A percentile compares a stretch with the other conserved stretches of the same genome.
Evolutionary conservation across 1,140 invertebrate species (phyloP).

Genomic region (Heliconius eleuchia): DNA sequence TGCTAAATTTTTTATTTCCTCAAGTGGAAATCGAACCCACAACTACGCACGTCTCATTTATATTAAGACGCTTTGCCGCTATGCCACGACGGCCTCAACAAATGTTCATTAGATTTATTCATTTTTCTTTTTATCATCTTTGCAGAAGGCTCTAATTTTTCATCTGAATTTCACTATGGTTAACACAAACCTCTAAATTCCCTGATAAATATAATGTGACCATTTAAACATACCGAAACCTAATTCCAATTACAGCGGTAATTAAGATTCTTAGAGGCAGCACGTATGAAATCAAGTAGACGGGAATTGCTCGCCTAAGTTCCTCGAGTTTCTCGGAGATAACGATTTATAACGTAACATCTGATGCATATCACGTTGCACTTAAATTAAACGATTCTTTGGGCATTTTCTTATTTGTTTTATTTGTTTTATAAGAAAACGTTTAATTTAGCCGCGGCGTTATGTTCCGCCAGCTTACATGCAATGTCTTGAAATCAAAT

Average conservation of each 20-base stretch:
- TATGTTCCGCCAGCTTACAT: no score
- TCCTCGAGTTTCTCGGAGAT: not conserved
- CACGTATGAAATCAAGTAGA: constrained; percentile 11
- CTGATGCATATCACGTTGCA: constrained; percentile 8
- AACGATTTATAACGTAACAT: constrained; percentile 12
- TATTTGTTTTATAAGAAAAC: not conserved
- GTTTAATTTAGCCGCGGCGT: not conserved
- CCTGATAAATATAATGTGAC: not conserved
- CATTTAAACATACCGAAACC: not conserved
- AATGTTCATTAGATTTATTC: no score
- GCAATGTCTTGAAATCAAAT: no score
- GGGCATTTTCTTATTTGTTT: not conserved
- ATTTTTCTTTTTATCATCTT: not conserved
- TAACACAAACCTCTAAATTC: not conserved
- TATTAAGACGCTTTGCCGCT: not conserved
- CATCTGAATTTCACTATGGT: not conserved
- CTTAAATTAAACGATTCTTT: not conserved
- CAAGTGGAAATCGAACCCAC: no score
- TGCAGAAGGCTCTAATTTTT: not conserved
- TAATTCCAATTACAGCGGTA: not conserved
- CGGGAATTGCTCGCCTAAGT: constrained; percentile 2
- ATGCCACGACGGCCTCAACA: no score
- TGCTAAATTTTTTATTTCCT: no score
- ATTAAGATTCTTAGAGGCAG: constrained; percentile 7
- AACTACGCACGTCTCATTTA: no score